Base-by-base conservation (phyloP, 2,113 vertebrate species). In the Mugil cephalus region DNA sequence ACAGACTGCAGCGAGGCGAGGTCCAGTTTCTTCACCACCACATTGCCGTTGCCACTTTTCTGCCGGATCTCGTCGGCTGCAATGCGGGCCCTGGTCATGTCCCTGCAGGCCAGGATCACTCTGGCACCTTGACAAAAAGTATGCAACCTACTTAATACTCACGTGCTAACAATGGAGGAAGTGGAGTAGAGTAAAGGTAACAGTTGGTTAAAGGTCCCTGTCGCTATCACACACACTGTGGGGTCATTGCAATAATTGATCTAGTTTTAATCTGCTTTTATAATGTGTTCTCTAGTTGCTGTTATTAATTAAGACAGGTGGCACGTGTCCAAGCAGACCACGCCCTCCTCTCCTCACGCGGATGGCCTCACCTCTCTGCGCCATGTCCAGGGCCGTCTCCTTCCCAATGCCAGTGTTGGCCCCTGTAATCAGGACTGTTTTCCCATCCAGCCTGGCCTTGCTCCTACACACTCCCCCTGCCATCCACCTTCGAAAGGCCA, bases 341-440 rank as follows among this genome's bases (percentile, higher is more conserved):
- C 14, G 4, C 14, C 42, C 42, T 43, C 1, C 42, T 43, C 42
- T 43, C 42, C 42, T 43, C 42, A 43, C 13, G 14, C 4, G 42
- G 42, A 43, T 13, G 13, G 24, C 24, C 24, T 40, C 6, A 93
- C 92, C 93, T 86, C 93, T 87, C 39, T 42, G 24, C 24, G 93
- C 93, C 84, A 94, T 82, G 38, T 94, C 91, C 74, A 89, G 34
- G 30, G 93, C 92, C 2, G 91, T 93, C 85, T 94, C 91, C 74
- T 93, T 94, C 43, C 93, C 93, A 69, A 94, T 93, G 51, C 93
- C 93, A 38, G 93, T 91, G 89, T 94, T 94, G 45, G 91, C 92
- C 53, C 94, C 93, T 1, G 93, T 94, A 54, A 94, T 92, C 17
- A 94, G 77, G 52, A 94, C 91, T 30, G 93, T 94, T 89, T 94